Evolutionary conservation across 92 coral and sea anemone species (phyloP), one percentile per base, ranked within the genome.

Genomic region (Epizoanthus stellaris): DNA sequence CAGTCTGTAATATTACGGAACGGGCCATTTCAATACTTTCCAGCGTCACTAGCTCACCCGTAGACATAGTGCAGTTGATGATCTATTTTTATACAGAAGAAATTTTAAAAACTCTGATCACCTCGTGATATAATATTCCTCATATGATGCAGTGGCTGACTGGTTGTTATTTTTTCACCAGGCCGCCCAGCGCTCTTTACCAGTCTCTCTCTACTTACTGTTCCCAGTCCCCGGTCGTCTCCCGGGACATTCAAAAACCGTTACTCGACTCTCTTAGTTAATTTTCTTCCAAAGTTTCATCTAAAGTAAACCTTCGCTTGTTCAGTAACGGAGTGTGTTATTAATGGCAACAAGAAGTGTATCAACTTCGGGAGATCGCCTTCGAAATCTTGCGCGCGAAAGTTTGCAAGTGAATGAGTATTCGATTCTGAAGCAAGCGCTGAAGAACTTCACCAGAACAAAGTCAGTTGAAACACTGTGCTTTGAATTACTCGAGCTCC

Each of bases 361-460:
- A 75, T 16, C 66, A 30, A 15, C 15, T 21, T 56, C 67, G 38
- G 67, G 80, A 56, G 80, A 75, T 57, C 80, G 80, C 34, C 80
- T 73, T 54, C 81, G 82, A 68, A 67, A 72, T 14, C 86, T 85
- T 6, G 91, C 89, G 34, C 89, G 91, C 40, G 60, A 86, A 17
- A 47, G 85, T 3, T 47, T 93, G 15, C 69, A 38, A 9, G 67
- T 71, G 7, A 65, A 71, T 12, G 96, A 93, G 15, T 91, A 87
- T 34, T 74, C 73, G 12, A 83, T 74, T 67, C 84, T 92, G 66
- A 80, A 85, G 64, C 73, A 43, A 61, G 86, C 86, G 67, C 54
- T 88, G 52, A 90, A 85, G 57, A 85, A 49, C 10, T 93, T 93
- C 87, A 77, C 71, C 76, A 84, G 84, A 75, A 80, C 88, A 1